phyloP scores from a whole-genome alignment of 2,113 vertebrate genomes.

The Taxidea taxus region DNA sequence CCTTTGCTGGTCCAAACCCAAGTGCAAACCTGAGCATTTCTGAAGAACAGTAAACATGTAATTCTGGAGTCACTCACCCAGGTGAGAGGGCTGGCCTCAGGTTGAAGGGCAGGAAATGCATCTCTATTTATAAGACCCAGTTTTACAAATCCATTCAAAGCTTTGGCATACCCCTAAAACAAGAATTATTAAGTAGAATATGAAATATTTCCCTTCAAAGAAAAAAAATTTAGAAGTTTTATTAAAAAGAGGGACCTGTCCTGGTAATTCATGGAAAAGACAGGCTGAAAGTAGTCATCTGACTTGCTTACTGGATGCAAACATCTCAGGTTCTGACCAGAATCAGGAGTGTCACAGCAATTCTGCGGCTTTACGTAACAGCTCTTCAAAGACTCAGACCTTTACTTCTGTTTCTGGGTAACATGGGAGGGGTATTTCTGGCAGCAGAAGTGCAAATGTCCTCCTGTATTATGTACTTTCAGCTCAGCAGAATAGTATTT shows the following conservation, averaged over 20 bases:
- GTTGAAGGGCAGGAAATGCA: slow-evolving; percentile 83
- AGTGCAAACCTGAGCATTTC: neutral
- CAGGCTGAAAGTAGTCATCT: neutral
- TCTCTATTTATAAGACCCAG: slow-evolving; percentile 92
- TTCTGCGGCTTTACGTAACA: neutral
- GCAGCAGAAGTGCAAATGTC: neutral
- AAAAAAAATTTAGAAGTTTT: neutral
- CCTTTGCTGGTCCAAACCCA: neutral
- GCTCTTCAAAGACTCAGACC: neutral
- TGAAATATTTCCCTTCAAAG: neutral
- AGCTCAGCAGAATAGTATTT: neutral
- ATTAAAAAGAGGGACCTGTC: neutral
- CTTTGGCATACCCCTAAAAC: slow-evolving; percentile 91
- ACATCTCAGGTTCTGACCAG: neutral
- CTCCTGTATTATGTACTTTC: neutral
- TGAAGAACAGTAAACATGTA: neutral
- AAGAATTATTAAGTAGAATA: neutral
- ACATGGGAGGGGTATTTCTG: neutral
- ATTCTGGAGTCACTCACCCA: slow-evolving; percentile 87
- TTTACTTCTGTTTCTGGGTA: neutral
- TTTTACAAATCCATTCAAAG: slow-evolving; percentile 91
- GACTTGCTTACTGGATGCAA: neutral
- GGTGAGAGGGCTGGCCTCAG: slow-evolving; percentile 79
- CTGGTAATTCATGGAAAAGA: neutral
- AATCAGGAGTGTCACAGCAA: neutral